Base-by-base conservation (phyloP, 2,888 invertebrate genomes). In the Melinaea marsaeus region DNA sequence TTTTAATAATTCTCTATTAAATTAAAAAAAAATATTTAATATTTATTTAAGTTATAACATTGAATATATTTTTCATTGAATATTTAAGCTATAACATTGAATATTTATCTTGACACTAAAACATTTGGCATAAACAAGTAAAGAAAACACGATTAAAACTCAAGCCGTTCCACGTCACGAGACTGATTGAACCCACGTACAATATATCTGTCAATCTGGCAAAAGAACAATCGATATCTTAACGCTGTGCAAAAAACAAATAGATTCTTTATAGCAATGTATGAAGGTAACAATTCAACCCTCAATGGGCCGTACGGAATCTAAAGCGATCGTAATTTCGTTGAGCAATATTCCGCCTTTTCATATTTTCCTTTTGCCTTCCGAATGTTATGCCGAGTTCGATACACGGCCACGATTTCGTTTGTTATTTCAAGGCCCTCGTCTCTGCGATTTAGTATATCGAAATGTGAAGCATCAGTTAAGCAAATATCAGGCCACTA, bases 261-360 rank as follows among this genome's bases (percentile, higher is more conserved):
- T 86, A 86, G 84, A 86, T 86, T 84, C 85, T 85, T 85, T 86
- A 87, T 81, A 83, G 81, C 85, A 81, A 86, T 83, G 86, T 84
- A 82, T 78, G 81, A 85, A 88, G 87, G 86, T 86, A 86, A 89
- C 87, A 89, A 88, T 88, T 88, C 84, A 85, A 83, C 85, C 80
- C 84, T 84, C 86, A 85, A 88, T 88, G 83, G 87, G 82, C 83
- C 83, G 85, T 84, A 81, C 75, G 81, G 86, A 88, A 86, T 88
- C 88, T 83, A 88, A 89, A 88, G 83, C 84, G 87, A 88, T 87
- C 86, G 88, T 88, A 89, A 90, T 90, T 88, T 88, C 81, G 88
- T 84, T 85, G 84, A 85, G 86, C 86, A 86, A 90, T 88, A 88
- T 88, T 88, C 85, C 76, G 84, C 83, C 84, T 87, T 89, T 87